Evolutionary conservation across 2,113 vertebrate genomes (phyloP), one percentile per base, ranked within the genome.

Genomic region (Hydrochoerus hydrochaeris): DNA sequence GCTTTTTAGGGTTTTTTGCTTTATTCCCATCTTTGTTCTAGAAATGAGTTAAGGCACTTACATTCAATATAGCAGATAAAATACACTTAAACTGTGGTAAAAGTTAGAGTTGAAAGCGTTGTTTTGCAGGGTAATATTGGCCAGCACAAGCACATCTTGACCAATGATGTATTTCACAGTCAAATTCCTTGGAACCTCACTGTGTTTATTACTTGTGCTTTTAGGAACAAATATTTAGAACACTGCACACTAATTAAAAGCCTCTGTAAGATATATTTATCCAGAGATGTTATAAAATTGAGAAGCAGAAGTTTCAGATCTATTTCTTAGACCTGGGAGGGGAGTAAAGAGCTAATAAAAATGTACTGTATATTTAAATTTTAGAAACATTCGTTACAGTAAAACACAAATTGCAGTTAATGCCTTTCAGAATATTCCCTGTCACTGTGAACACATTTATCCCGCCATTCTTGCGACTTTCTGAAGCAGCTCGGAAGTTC

Each of bases 241-340:
- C 32, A n/a, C 71, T 85, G 41, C 93, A 78, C 46, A 78, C 57
- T n/a, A 88, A 88, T 17, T 80, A n/a, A 94, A 90, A 93, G 20
- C 41, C 54, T 49, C 93, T 93, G 30, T 93, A 84, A 62, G 83
- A 86, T 14, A 81, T 4, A 54, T 96, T 77, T n/a, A 84, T 81
- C 62, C 75, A 91, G 52, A 96, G 57, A 73, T 69, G 4, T 19
- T 81, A 41, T 46, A 84, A 85, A 83, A 58, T 87, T 89, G 60
- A 52, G 65, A 91, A 93, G 41, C 49, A 78, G 35, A 16, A 26
- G 24, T 86, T 89, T 85, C 44, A 26, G 44, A 73, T 44, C 49
- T 57, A 24, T 57, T 92, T 26, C 8, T 28, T 67, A 91, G 78
- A 58, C 22, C 46, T 78, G 63, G 41, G 80, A 86, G 46, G 24